Evolutionary conservation across 2,888 invertebrate species (phyloP), one percentile per base, ranked within the genome.

Genomic region (Sesia apiformis): DNA sequence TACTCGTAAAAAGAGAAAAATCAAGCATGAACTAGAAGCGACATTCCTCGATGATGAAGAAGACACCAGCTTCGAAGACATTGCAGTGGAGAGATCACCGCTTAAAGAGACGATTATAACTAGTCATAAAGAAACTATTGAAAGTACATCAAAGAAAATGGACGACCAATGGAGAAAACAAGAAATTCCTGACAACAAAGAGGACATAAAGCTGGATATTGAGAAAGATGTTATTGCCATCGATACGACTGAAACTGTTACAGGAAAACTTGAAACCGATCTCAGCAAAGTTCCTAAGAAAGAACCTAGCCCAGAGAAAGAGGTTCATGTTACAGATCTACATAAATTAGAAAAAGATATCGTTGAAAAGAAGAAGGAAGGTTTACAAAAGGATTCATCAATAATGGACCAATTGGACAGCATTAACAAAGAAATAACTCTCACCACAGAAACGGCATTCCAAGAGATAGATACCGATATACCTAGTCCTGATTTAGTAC

Each of bases 231-330:
- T 39, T 38, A 55, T 63, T 69, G 67, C 74, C 72, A 74, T 77
- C 72, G 76, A 76, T 65, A 60, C 54, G 40, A 59, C 63, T 55
- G 53, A 52, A 52, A 56, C 55, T 41, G 62, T 57, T 40, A 54
- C 76, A 67, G 60, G 78, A 70, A 78, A 70, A 65, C 63, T 63
- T 68, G 70, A 66, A 57, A 58, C 58, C 58, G 54, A 60, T 67
- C 72, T 77, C 72, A 61, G 63, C 65, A 64, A 75, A 70, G 71
- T 70, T 71, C 70, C 69, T 63, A 67, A 69, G 58, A 74, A 77
- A 70, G 78, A 81, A 73, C 64, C 70, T 60, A 67, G 69, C 62
- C 59, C 65, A 59, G 76, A 78, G 63, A 72, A 72, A 65, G 66
- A 65, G 52, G 57, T 66, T 63, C 70, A 69, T 66, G 57, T 59